Evolutionary conservation across 1,140 invertebrate species (phyloP).

Genomic region (Drosophila eugracilis): DNA sequence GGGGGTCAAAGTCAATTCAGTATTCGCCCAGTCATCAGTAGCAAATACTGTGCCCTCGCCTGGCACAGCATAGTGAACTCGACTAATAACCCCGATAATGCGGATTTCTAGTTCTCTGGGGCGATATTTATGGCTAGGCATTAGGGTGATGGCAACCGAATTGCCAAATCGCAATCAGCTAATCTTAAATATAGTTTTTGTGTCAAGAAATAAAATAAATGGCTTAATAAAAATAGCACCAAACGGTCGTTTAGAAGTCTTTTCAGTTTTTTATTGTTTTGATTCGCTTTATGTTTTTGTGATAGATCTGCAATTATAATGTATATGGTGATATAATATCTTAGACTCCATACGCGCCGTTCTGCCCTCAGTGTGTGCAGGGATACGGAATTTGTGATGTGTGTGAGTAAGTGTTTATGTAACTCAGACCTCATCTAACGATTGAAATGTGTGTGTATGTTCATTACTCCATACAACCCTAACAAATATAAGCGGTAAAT

Average conservation of each 20-base stretch:
- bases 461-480: slow-evolving; percentile 18
- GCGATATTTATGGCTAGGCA: slow-evolving; percentile 26
- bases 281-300: slow-evolving; percentile 39
- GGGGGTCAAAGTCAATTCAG: slow-evolving; percentile 75
- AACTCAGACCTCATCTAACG: slow-evolving; percentile 19
- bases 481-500: slow-evolving; percentile 18
- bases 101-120: slow-evolving; percentile 45
- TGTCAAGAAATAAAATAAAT: slow-evolving; percentile 9
- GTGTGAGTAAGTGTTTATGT: not conserved
- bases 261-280: slow-evolving; percentile 55
- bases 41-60: slow-evolving; percentile 48
- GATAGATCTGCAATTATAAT: slow-evolving; percentile 40
- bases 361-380: slow-evolving; percentile 11
- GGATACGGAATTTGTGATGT: slow-evolving; percentile 6
- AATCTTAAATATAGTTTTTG: not conserved
- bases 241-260: slow-evolving; percentile 38
- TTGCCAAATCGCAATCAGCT: slow-evolving; percentile 18
- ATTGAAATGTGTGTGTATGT: slow-evolving; percentile 15
- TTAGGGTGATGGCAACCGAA: slow-evolving; percentile 46
- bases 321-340: slow-evolving; percentile 43
- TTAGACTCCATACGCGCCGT: slow-evolving; percentile 6
- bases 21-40: slow-evolving; percentile 73
- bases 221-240: slow-evolving; percentile 11
- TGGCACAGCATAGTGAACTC: slow-evolving; percentile 40
- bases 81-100: slow-evolving; percentile 49